phyloP scores from a whole-genome alignment of 2,113 vertebrate genomes.

The Tachycineta bicolor region DNA sequence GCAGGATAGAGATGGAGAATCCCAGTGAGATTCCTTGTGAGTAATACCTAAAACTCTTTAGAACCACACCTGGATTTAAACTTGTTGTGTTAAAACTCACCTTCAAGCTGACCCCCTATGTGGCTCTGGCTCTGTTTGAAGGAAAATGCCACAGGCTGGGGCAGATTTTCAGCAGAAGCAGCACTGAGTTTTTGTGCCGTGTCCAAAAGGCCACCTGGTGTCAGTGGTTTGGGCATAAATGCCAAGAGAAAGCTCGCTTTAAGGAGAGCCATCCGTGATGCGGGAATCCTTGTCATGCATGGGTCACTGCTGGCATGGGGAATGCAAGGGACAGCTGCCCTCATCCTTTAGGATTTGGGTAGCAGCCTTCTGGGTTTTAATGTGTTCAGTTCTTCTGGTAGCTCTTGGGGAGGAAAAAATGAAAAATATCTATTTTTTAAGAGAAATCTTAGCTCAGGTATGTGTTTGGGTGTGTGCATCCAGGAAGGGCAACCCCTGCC shows the following conservation, averaged over 20 bases:
- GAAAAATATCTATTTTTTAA: not conserved
- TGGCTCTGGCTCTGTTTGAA: not conserved
- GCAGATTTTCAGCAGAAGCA: not conserved
- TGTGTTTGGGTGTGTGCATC: not conserved
- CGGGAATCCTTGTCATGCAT: accelerated
- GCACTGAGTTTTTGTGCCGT: accelerated
- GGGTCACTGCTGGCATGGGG: not conserved
- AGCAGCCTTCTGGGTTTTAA: not conserved
- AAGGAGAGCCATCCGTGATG: not conserved
- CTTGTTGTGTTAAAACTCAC: not conserved
- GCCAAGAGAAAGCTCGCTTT: not conserved
- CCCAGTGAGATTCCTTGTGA: not conserved
- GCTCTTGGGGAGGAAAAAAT: not conserved
- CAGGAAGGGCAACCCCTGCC: not conserved
- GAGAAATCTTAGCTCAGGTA: not conserved
- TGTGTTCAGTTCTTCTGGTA: not conserved
- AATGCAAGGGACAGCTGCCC: not conserved
- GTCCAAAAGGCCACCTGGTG: not conserved
- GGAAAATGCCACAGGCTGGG: not conserved
- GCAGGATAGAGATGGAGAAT: not conserved
- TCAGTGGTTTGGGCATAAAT: not conserved
- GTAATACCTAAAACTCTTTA: not conserved
- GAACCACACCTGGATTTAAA: not conserved
- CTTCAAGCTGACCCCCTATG: not conserved
- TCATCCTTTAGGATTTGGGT: accelerated